Base-by-base conservation (phyloP, 2,797 vertebrate species). In the Gorsachius magnificus region DNA sequence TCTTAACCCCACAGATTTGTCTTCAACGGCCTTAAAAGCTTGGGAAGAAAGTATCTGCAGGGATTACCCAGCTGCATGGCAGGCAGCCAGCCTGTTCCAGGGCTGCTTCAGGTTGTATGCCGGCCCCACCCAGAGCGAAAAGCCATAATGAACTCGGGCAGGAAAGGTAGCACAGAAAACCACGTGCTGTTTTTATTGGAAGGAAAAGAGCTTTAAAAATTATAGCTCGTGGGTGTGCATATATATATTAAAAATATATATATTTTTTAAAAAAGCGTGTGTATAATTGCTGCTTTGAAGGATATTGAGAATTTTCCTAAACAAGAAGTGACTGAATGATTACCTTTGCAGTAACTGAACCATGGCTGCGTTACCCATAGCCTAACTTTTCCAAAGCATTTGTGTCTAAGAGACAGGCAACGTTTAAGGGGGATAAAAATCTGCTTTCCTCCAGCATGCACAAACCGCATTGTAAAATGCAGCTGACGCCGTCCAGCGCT, bases 61-160 rank as follows among this genome's bases (percentile, higher is more conserved):
- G 94, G 94, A 76, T 95, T 93, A 96, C 69, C 95, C 97, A 98
- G 96, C 94, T 97, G 94, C 87, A 74, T 94, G 97, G 97, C 96
- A 63, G 50, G 5, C 1, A 2, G 95, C 94, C 97, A 97, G 79
- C 3, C 5, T 81, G 90, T 96, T 96, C 82, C 84, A 94, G 75
- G 74, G 38, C 74, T 85, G 82, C 69, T 92, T 60, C 90, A 94
- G 88, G 38, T 95, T 91, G 54, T 48, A 92, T 22, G 29, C 43
- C 75, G 7, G 64, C 87, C 93, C 87, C 93, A 76, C 93, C 97
- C 89, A 33, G 77, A 76, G 63, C 17, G 46, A 85, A 87, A 95
- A 83, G 89, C 5, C 68, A 68, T 86, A 76, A 91, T n/a, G 87
- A 95, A 89, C 81, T 53, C 8, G n/a, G 29, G 50, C 93, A 88